Conservation (phyloP, 2,888 invertebrate species). For the Spialia ferax region DNA sequence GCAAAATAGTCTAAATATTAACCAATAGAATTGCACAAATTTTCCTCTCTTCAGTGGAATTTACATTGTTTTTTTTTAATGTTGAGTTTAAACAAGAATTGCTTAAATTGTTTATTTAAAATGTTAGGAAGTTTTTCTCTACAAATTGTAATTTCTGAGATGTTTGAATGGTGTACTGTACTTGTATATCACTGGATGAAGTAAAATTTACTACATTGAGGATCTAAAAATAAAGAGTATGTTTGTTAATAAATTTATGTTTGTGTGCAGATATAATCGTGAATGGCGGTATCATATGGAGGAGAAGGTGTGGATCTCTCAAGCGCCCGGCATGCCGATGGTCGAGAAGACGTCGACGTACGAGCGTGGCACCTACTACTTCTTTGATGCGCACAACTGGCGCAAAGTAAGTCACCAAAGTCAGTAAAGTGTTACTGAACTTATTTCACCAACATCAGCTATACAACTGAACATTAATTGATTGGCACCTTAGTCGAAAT, state of each 20-base stretch:
- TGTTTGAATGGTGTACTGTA: too few relatives aligned
- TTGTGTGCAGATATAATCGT: constrained; percentile 93
- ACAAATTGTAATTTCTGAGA: too few relatives aligned
- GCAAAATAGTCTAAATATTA: too few relatives aligned
- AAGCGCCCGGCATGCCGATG: constrained; percentile 97
- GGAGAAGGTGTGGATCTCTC: constrained; percentile 99
- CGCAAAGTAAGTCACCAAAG: constrained; percentile 88
- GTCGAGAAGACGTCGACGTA: constrained; percentile 98
- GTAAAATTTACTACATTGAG: too few relatives aligned
- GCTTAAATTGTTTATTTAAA: too few relatives aligned
- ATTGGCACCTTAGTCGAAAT: too few relatives aligned
- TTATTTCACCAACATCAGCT: not conserved
- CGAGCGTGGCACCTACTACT: constrained; percentile 99
- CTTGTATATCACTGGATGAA: too few relatives aligned
- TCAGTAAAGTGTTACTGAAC: not conserved
- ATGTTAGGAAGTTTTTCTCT: too few relatives aligned
- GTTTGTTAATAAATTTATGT: constrained; percentile 1
- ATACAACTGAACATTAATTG: not conserved
- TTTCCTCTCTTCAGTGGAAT: too few relatives aligned
- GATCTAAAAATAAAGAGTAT: not conserved
- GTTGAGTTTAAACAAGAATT: too few relatives aligned
- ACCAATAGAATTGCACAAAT: too few relatives aligned
- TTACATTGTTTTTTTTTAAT: too few relatives aligned
- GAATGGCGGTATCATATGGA: constrained; percentile 99
- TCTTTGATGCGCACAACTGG: constrained; percentile 99